Evolutionary conservation across 2,888 invertebrate species (phyloP).

Genomic region (Hyposoter didymator): DNA sequence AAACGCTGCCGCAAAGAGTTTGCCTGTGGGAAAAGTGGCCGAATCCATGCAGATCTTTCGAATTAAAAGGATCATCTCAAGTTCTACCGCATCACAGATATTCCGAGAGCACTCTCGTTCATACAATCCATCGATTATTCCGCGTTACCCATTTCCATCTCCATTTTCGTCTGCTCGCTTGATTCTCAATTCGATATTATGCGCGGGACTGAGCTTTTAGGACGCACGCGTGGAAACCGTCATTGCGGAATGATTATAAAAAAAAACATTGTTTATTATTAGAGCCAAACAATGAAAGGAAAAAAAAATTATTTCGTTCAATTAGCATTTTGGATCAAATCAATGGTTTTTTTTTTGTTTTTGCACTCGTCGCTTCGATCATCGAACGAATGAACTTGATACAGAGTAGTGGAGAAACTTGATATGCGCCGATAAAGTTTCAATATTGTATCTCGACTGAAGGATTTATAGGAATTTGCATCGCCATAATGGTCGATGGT

Average conservation of each 20-base stretch:
- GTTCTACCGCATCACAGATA: neutral
- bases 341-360: neutral
- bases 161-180: neutral
- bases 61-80: slow-evolving; percentile 56
- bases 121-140: slow-evolving; percentile 12
- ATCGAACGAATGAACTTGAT: neutral
- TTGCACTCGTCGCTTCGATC: too few species aligned
- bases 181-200: slow-evolving; percentile 25
- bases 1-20: slow-evolving; percentile 39
- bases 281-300: neutral
- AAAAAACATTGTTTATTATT: neutral
- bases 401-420: neutral
- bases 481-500: neutral
- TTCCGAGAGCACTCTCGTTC: neutral
- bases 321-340: neutral
- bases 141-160: slow-evolving; percentile 10
- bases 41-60: slow-evolving; percentile 54
- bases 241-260: neutral
- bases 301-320: neutral
- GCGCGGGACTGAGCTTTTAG: neutral
- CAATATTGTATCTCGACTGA: neutral
- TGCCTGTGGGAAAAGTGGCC: slow-evolving; percentile 38
- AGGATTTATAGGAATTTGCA: neutral
- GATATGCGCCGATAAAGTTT: neutral
- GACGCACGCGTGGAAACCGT: neutral